These are phyloP conservation scores for Aspiorhynchus laticeps DNA, from an alignment of 2,113 vertebrate species.

Conservation along the genomic window DNA sequence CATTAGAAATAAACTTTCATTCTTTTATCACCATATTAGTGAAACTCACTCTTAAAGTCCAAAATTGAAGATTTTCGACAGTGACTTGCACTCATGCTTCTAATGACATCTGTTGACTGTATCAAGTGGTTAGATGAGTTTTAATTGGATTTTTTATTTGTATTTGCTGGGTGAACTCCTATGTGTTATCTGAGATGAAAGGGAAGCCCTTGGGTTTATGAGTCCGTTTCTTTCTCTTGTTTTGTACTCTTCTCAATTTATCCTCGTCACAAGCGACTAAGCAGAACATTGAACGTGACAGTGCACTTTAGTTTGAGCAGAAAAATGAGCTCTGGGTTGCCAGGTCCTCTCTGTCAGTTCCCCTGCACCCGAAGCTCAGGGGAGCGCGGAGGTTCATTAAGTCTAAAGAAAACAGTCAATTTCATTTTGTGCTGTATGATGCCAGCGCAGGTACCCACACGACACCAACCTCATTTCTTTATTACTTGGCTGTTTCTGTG, in stretches of 20 bases:
- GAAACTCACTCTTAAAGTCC: background rate
- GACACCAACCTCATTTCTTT: background rate
- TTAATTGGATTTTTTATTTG: background rate
- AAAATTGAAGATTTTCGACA: background rate
- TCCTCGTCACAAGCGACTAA: constrained; percentile 15
- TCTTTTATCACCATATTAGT: no score
- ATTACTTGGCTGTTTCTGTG: background rate
- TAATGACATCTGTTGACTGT: constrained; percentile 5
- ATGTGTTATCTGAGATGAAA: background rate
- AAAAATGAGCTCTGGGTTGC: constrained; percentile 19
- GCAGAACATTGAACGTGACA: constrained; percentile 34
- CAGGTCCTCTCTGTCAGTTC: background rate
- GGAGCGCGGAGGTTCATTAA: constrained; percentile 29
- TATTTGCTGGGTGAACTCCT: constrained; percentile 4
- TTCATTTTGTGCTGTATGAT: background rate
- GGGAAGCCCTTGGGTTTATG: constrained; percentile 17
- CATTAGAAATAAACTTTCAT: no score
- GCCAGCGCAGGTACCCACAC: background rate
- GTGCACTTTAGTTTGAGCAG: constrained; percentile 10
- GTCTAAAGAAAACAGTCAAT: constrained; percentile 12
- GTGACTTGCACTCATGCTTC: background rate
- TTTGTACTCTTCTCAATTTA: background rate
- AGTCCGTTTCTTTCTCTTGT: background rate
- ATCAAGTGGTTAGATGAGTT: background rate
- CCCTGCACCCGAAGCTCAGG: background rate